Evolutionary conservation across 2,113 vertebrate genomes (phyloP), one percentile per base, ranked within the genome.

Genomic region (Saguinus midas): DNA sequence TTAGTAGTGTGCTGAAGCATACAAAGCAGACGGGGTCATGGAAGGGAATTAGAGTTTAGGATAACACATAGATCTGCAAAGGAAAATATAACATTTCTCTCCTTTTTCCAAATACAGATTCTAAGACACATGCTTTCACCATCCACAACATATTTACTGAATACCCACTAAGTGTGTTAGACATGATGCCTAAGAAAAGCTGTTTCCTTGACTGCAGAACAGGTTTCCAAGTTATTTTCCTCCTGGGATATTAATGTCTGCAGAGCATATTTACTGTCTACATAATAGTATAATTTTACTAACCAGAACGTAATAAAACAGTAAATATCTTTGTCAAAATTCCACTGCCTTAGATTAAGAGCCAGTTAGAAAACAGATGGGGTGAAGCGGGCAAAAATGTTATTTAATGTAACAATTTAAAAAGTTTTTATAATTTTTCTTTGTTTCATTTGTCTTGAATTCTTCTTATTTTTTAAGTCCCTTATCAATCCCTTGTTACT

Each of bases 311-410:
- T 43, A 90, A 45, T 72, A 76, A 80, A 82, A 84, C 14, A 50
- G 48, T 48, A 75, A 48, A 83, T 37, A 89, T n/a, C 27, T 68
- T 87, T 70, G 40, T 96, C 40, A 68, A 92, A 90, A 84, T 90
- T 70, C 48, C 83, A 75, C 4, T 52, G 43, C 5, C 13, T 79
- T 79, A 40, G 27, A 27, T 61, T 9, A 13, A 66, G n/a, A 89
- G 8, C 11, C 23, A 58, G 58, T 94, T 88, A 27, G 29, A 25
- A 96, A 93, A 76, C 13, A 85, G 14, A 48, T 86, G 20, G 25
- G 27, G 32, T 64, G 64, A 78, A 94, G 64, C 25, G 21, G 29
- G 8, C 45, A 78, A 93, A 86, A 78, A 58, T 90, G 35, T 35
- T 72, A 35, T 68, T 82, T 94, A 66, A 55, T 37, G 11, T 64